Evolutionary conservation across 2,888 invertebrate genomes (phyloP).

Genomic region (Xanthorhoe spadicearia): DNA sequence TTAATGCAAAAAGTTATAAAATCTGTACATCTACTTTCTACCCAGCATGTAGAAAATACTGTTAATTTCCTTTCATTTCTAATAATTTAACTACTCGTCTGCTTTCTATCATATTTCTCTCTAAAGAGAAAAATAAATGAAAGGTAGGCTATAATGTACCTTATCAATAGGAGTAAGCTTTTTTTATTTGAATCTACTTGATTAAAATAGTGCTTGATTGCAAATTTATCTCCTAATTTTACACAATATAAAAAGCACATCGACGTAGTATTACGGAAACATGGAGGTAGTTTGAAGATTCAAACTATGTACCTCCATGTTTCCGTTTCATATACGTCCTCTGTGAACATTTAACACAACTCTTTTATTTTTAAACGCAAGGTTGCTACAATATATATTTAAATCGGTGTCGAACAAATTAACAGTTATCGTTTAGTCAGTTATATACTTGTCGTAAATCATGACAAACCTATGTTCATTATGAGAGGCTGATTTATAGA

Average conservation of each 20-base stretch:
- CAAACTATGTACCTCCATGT: constrained; percentile 40
- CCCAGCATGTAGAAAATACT: neutral
- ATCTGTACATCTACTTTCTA: neutral
- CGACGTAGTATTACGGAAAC: constrained; percentile 44
- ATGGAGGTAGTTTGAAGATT: too few species aligned
- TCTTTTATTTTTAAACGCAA: constrained; percentile 61
- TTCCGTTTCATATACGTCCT: constrained; percentile 53
- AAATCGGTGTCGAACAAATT: constrained; percentile 43
- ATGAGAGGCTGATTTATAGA: constrained; percentile 31
- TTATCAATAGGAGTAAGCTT: too few species aligned
- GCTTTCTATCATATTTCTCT: too few species aligned
- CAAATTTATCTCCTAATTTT: neutral
- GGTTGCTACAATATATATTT: constrained; percentile 51
- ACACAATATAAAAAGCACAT: constrained; percentile 32
- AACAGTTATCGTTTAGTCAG: constrained; percentile 40
- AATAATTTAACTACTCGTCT: neutral
- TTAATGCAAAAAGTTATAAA: neutral
- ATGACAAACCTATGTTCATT: constrained; percentile 24
- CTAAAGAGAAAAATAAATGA: too few species aligned
- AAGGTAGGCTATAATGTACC: too few species aligned
- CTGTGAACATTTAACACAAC: constrained; percentile 50
- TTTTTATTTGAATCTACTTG: too few species aligned
- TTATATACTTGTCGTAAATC: constrained; percentile 40
- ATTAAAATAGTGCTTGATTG: neutral
- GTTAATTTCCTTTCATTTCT: neutral